Base-by-base conservation (phyloP, 2,888 invertebrate genomes). In the Melieria crassipennis region DNA sequence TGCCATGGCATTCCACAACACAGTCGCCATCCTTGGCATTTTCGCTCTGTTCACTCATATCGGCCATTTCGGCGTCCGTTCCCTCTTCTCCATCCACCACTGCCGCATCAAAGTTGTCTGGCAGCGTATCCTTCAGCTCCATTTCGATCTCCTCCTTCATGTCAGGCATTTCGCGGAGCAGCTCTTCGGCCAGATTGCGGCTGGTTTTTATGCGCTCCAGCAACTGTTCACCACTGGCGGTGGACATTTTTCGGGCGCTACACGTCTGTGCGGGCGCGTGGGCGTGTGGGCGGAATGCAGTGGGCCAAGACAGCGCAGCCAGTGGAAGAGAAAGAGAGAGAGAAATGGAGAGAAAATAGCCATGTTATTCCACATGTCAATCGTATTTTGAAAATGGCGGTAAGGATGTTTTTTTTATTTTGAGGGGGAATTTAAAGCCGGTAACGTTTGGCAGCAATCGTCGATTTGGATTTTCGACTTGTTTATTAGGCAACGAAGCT, bases 81-180 rank as follows among this genome's bases (percentile, higher is more conserved):
- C 50, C 50, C 7, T 13, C 42, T 58, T 42, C 50, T 43, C 42
- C 13, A 10, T 62, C 42, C 11, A 16, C n/a, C 11, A 6, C 16
- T 43, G 42, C 9, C 13, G 42, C 52, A 4, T 5, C 52, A 13
- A 7, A 13, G 16, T 46, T 61, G 42, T 62, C 62, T 55, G n/a
- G 16, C 7, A 68, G 30, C 52, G 62, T 55, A 45, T 68, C 61
- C 5, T 63, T 60, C 46, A 76, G 69, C 67, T 76, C 69, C 4
- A 13, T 69, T 64, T 74, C 70, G 30, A 75, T 77, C 69, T 75
- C 75, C 60, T 75, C 62, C 68, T 75, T 71, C 73, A 73, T 75
- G 58, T 76, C 75, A 6, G 73, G 75, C 72, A 75, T 73, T 73
- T 75, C 75, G 7, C 70, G 65, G 47, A 75, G 69, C 45, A 75